Evolutionary conservation across 64 coral and sea anemone genomes (phyloP).

Genomic region (Dendrophyllia cribrosa): DNA sequence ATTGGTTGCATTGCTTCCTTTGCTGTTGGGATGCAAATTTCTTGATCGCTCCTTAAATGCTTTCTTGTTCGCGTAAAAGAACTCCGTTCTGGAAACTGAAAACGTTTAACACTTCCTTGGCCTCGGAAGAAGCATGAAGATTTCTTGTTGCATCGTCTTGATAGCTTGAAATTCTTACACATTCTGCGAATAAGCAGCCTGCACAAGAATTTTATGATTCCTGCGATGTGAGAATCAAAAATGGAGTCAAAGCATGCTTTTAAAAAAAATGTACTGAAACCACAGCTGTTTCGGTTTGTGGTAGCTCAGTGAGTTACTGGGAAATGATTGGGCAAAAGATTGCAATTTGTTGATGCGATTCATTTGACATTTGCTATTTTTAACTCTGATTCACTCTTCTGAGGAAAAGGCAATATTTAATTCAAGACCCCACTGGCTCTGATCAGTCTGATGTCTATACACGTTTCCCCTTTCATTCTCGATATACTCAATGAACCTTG

Average conservation of each 20-base stretch:
- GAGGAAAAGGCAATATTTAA: slow-evolving; percentile 8
- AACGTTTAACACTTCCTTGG: not conserved
- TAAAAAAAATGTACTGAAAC: not conserved
- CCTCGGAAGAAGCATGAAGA: not conserved
- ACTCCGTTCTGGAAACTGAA: not conserved
- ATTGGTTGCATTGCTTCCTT: slow-evolving; percentile 25
- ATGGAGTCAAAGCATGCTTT: not conserved
- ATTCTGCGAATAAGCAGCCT: not conserved
- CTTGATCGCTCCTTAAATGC: slow-evolving; percentile 25
- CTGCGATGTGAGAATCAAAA: slow-evolving; percentile 2
- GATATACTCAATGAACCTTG: too few species aligned
- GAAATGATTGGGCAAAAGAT: slow-evolving; percentile 16
- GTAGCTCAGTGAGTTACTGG: not conserved
- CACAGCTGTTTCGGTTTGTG: not conserved
- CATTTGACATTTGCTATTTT: slow-evolving; percentile 34
- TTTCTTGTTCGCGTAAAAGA: not conserved
- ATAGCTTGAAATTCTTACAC: slow-evolving; percentile 33
- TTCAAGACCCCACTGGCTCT: not conserved
- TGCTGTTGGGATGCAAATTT: slow-evolving; percentile 16
- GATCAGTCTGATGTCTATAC: not conserved
- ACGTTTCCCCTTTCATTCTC: too few species aligned
- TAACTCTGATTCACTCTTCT: slow-evolving; percentile 2
- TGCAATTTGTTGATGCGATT: slow-evolving; percentile 17
- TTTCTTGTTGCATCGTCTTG: slow-evolving; percentile 4
- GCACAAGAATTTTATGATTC: slow-evolving; percentile 20